Conservation (phyloP, 2,113 vertebrate species). For the Cheirogaleus medius region DNA sequence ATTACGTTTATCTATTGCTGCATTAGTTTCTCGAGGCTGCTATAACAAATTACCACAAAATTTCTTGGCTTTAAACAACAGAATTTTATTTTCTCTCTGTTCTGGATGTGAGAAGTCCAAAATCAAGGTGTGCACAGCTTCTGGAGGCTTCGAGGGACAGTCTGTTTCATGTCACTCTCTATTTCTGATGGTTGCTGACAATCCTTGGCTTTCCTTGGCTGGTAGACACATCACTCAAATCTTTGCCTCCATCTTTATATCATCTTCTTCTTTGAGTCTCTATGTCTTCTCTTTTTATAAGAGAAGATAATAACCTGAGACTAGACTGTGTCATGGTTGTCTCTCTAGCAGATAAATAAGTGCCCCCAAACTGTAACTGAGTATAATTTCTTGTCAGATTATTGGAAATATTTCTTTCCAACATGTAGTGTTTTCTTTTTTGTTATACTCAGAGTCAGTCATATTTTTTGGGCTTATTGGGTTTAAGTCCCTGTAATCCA, state of each 20-base stretch:
- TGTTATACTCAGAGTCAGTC: neutral
- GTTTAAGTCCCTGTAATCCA: neutral
- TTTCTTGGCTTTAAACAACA: neutral
- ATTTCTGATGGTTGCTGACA: neutral
- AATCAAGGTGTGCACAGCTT: neutral
- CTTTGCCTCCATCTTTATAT: neutral
- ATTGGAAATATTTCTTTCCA: neutral
- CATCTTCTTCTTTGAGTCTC: neutral
- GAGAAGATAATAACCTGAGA: neutral
- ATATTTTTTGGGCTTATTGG: neutral
- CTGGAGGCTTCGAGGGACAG: neutral
- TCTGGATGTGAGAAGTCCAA: neutral
- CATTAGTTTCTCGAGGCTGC: neutral
- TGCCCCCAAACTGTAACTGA: neutral
- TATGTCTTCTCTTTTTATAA: neutral
- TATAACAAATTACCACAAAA: neutral
- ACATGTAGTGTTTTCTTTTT: neutral
- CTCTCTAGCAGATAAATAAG: neutral
- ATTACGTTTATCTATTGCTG: neutral
- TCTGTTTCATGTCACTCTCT: neutral
- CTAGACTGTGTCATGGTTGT: neutral
- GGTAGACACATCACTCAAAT: neutral
- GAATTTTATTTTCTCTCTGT: neutral
- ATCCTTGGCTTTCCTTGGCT: neutral
- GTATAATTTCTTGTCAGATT: neutral